Evolutionary conservation across 2,113 vertebrate species (phyloP).

Genomic region (Syrrhaptes paradoxus): DNA sequence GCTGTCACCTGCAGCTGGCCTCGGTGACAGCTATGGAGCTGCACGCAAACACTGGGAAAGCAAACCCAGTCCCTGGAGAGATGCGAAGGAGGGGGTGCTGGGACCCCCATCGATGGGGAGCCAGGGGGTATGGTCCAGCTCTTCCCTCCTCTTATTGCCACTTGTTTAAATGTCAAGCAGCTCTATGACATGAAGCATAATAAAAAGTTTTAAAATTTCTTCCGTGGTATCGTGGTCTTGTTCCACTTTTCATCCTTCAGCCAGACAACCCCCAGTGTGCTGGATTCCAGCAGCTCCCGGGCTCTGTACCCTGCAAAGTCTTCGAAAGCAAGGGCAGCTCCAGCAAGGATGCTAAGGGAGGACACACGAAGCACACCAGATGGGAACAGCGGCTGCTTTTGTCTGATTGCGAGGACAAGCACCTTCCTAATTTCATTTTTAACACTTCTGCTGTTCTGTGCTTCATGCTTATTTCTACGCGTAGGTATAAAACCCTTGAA

Average conservation of each 20-base stretch:
- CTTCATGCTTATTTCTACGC: accelerated
- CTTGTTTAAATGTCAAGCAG: too few species aligned
- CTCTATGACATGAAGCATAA: background rate
- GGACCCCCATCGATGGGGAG: background rate
- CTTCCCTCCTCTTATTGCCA: too few species aligned
- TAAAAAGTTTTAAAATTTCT: background rate
- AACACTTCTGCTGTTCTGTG: background rate
- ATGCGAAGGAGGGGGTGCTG: background rate
- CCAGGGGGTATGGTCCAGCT: background rate
- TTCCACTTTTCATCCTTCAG: background rate
- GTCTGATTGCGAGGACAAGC: background rate
- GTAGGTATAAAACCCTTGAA: accelerated
- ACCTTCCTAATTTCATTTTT: background rate
- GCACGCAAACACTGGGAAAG: background rate
- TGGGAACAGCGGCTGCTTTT: background rate
- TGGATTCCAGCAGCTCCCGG: background rate
- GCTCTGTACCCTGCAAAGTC: background rate
- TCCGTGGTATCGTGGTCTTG: too few species aligned
- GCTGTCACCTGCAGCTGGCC: background rate
- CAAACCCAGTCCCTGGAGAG: background rate
- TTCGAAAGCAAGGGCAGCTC: background rate
- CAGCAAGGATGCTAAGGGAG: background rate
- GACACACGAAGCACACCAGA: accelerated
- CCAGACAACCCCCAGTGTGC: background rate
- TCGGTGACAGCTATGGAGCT: background rate